Evolutionary conservation across 2,797 vertebrate species (phyloP).

Genomic region (Peromyscus melanophrys): DNA sequence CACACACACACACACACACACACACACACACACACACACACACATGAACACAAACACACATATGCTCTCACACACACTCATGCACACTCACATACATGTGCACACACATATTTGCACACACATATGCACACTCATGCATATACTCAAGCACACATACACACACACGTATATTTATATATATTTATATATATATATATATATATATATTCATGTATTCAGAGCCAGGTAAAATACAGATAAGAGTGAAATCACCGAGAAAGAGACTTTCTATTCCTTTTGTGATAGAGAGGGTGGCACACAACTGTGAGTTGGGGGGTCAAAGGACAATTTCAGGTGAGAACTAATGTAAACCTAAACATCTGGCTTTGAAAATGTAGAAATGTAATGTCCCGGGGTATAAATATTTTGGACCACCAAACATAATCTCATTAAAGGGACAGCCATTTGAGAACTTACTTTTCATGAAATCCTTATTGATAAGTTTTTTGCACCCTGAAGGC

Average conservation of each 20-base stretch:
- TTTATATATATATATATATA: too few relatives aligned
- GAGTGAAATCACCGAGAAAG: not conserved
- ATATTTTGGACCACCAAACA: conserved; percentile 29
- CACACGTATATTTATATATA: too few relatives aligned
- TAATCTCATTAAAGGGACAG: conserved; percentile 18
- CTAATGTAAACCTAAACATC: not conserved
- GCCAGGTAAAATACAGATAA: not conserved
- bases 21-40: not conserved
- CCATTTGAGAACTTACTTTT: conserved; percentile 56
- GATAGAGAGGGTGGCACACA: not conserved
- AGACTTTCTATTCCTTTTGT: not conserved
- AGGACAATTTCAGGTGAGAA: not conserved
- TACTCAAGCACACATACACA: not conserved
- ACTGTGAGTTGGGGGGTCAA: not conserved
- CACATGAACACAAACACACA: not conserved
- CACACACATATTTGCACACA: not conserved
- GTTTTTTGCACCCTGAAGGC: too few relatives aligned
- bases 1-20: too few relatives aligned
- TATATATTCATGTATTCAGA: too few relatives aligned
- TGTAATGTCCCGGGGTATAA: not conserved
- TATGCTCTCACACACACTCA: not conserved
- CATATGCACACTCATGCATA: not conserved
- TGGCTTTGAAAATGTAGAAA: not conserved
- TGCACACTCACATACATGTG: not conserved
- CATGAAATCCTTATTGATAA: conserved; percentile 34